phyloP scores from a whole-genome alignment of 2,888 invertebrate genomes.

The Mesorhabditis sp. region DNA sequence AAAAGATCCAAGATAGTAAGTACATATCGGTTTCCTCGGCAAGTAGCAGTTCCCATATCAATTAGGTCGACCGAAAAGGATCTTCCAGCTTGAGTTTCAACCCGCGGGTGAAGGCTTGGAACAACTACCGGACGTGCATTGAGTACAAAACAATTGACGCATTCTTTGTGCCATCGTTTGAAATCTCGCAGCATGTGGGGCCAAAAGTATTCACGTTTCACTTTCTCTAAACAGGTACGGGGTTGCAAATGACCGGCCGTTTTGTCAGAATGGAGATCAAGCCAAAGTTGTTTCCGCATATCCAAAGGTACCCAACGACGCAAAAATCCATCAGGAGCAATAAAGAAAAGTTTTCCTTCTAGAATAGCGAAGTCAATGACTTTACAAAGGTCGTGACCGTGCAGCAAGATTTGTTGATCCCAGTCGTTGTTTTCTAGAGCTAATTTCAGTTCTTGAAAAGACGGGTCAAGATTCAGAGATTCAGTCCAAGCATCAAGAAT shows the following conservation, averaged over 20 bases:
- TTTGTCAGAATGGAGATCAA: slow-evolving; percentile 1
- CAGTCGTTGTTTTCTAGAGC: no score
- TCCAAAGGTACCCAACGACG: no score
- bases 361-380: no score
- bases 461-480: no score
- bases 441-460: no score
- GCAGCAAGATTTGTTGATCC: no score
- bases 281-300: slow-evolving; percentile 5
- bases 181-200: slow-evolving; percentile 9
- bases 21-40: slow-evolving; percentile 9
- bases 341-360: no score
- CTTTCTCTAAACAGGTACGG: background rate
- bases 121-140: background rate
- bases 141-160: slow-evolving; percentile 8
- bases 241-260: slow-evolving; percentile 10
- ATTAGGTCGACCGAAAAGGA: slow-evolving; percentile 10
- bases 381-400: no score
- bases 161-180: background rate
- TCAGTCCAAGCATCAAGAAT: background rate
- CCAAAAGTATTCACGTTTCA: slow-evolving; percentile 10
- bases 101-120: slow-evolving; percentile 9
- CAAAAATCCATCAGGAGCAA: no score
- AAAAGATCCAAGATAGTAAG: slow-evolving; percentile 11
- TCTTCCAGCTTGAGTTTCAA: background rate
- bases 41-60: background rate